These are phyloP conservation scores for Sitophilus oryzae DNA, from an alignment of 1,140 invertebrate genomes.

Conservation along the genomic window DNA sequence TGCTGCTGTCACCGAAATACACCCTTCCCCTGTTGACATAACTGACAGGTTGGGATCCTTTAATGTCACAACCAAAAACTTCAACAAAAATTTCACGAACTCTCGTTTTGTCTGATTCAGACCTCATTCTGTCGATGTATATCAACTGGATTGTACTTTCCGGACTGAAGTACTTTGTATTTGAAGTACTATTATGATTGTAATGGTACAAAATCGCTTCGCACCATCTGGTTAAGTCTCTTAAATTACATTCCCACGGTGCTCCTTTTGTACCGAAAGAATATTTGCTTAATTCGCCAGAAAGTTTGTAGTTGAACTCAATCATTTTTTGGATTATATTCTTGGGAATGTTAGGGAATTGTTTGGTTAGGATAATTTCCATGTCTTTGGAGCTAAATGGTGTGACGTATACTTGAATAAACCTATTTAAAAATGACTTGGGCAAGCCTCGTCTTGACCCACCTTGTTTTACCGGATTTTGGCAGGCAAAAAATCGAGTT, in stretches of 20 bases:
- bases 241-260: constrained; percentile 95
- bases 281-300: constrained; percentile 56
- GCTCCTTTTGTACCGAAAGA: constrained; percentile 70
- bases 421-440: constrained; percentile 95
- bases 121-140: constrained; percentile 78
- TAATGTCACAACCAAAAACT: constrained; percentile 50
- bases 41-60: constrained; percentile 47
- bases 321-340: constrained; percentile 69
- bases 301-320: constrained; percentile 69
- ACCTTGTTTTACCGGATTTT: constrained; percentile 96
- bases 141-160: constrained; percentile 58
- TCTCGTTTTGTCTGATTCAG: constrained; percentile 59
- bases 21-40: constrained; percentile 50
- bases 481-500: constrained; percentile 93
- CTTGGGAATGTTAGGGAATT: constrained; percentile 50
- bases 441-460: constrained; percentile 93
- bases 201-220: constrained; percentile 49
- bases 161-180: constrained; percentile 22
- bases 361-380: constrained; percentile 52
- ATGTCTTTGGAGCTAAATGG: constrained; percentile 74
- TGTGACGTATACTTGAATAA: constrained; percentile 92
- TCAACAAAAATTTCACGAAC: constrained; percentile 57
- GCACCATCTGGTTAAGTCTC: constrained; percentile 93
- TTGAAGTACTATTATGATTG: constrained; percentile 11
- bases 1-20: constrained; percentile 53